A percentile compares a stretch with the other conserved stretches of the same genome.
phyloP scores from a whole-genome alignment of 2,797 vertebrate genomes.

The Sebastes reedi region DNA sequence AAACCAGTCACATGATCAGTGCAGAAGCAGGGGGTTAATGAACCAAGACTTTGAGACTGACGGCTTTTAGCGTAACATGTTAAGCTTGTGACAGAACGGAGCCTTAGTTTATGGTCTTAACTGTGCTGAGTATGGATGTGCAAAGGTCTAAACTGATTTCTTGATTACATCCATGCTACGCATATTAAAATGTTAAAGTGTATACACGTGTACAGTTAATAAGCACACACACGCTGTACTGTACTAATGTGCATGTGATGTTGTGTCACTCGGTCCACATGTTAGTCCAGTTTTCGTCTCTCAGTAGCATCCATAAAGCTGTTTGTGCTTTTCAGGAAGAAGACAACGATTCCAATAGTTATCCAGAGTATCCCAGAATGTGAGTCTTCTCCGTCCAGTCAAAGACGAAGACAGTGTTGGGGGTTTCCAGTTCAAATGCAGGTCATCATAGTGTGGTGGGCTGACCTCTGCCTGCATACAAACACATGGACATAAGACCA shows the following conservation, averaged over 20 bases:
- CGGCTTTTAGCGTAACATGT: slow-evolving; percentile 24
- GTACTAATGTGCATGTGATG: slow-evolving; percentile 18
- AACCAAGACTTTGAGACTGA: background rate
- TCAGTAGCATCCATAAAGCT: slow-evolving; percentile 34
- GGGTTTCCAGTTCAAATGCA: slow-evolving; percentile 41
- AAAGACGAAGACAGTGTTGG: slow-evolving; percentile 9
- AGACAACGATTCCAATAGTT: slow-evolving; percentile 16
- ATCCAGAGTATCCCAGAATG: slow-evolving; percentile 23
- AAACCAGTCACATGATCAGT: slow-evolving; percentile 50
- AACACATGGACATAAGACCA: slow-evolving; percentile 21
- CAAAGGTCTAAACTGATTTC: slow-evolving; percentile 44
- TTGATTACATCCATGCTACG: slow-evolving; percentile 61
- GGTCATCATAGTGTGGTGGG: slow-evolving; percentile 93
- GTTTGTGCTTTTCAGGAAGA: slow-evolving; percentile 43
- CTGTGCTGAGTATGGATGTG: slow-evolving; percentile 43
- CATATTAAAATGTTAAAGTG: slow-evolving; percentile 45
- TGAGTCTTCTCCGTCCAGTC: slow-evolving; percentile 16
- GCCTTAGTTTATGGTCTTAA: slow-evolving; percentile 22
- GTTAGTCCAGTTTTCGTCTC: slow-evolving; percentile 30
- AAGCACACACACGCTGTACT: slow-evolving; percentile 20
- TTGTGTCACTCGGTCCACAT: slow-evolving; percentile 9
- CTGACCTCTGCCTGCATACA: slow-evolving; percentile 90
- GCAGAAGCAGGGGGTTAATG: slow-evolving; percentile 51
- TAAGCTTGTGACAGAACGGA: slow-evolving; percentile 17
- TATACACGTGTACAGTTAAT: slow-evolving; percentile 43